Evolutionary conservation across 2,797 vertebrate genomes (phyloP).

Genomic region (Galago senegalensis): DNA sequence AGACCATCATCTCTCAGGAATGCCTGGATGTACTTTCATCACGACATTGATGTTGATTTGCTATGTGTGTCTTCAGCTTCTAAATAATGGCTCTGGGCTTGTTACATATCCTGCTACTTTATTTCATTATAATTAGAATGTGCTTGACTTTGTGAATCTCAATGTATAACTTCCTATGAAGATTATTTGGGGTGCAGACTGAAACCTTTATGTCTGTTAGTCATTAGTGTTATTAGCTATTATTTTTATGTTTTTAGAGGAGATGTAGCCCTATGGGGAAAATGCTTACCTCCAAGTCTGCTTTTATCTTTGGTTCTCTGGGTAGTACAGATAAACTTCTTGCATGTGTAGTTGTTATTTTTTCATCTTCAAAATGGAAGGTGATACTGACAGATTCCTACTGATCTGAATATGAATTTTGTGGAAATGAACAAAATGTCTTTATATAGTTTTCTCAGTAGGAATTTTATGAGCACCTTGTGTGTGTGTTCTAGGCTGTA

Average conservation of each 20-base stretch:
- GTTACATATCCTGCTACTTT: not conserved
- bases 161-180: not conserved
- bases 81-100: not conserved
- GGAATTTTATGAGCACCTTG: not conserved
- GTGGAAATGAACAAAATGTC: not conserved
- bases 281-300: not conserved
- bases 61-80: not conserved
- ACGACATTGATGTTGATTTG: not conserved
- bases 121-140: not conserved
- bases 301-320: not conserved
- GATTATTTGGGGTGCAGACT: not conserved
- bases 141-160: slow-evolving; percentile 1
- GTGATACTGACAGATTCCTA: not conserved
- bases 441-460: not conserved
- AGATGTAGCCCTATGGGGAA: not conserved
- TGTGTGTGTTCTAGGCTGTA: not conserved
- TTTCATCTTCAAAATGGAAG: not conserved
- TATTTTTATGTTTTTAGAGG: not conserved
- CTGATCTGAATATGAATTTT: not conserved
- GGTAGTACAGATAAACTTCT: not conserved
- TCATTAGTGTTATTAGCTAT: not conserved
- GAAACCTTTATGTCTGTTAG: not conserved
- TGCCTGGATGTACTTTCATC: not conserved
- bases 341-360: not conserved
- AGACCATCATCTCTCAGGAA: not conserved